Evolutionary conservation across 2,888 invertebrate genomes (phyloP).

Genomic region (Cephus pygmeus): DNA sequence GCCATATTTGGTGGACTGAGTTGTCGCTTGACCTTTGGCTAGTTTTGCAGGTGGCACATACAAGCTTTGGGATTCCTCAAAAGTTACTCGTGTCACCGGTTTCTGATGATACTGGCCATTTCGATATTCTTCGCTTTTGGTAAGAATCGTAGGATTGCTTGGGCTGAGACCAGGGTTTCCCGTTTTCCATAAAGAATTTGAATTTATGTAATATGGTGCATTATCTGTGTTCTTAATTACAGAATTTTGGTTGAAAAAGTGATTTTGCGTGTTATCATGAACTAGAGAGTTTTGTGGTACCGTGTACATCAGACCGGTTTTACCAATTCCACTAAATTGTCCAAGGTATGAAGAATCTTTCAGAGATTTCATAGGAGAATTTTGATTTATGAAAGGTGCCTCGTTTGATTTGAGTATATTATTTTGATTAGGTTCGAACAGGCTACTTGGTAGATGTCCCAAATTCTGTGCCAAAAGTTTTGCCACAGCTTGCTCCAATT

Average conservation of each 20-base stretch:
- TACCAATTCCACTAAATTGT: conserved; percentile 39
- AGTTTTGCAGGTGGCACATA: conserved; percentile 45
- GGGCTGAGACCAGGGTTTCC: neutral
- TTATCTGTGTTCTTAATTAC: neutral
- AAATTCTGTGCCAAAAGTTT: conserved; percentile 50
- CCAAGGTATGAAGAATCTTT: neutral
- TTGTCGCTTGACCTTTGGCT: conserved; percentile 26
- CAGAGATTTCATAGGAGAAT: conserved; percentile 11
- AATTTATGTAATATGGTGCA: neutral
- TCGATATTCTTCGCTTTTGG: conserved; percentile 38
- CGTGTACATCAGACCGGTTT: conserved; percentile 50
- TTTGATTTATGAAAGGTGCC: conserved; percentile 22
- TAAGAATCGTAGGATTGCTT: conserved; percentile 20
- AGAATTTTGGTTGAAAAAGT: neutral
- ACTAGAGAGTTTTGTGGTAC: neutral
- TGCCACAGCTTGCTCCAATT: conserved; percentile 55
- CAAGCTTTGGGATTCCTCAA: conserved; percentile 44
- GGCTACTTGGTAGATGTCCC: conserved; percentile 20
- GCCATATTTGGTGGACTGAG: conserved; percentile 42
- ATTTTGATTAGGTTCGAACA: conserved; percentile 25
- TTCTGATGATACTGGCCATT: conserved; percentile 39
- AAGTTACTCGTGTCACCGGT: conserved; percentile 38
- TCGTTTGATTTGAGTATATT: conserved; percentile 24
- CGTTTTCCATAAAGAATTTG: neutral
- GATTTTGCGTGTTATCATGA: neutral